These are phyloP conservation scores for Drosophila conformis DNA, from an alignment of 2,888 invertebrate genomes.

Conservation along the genomic window DNA sequence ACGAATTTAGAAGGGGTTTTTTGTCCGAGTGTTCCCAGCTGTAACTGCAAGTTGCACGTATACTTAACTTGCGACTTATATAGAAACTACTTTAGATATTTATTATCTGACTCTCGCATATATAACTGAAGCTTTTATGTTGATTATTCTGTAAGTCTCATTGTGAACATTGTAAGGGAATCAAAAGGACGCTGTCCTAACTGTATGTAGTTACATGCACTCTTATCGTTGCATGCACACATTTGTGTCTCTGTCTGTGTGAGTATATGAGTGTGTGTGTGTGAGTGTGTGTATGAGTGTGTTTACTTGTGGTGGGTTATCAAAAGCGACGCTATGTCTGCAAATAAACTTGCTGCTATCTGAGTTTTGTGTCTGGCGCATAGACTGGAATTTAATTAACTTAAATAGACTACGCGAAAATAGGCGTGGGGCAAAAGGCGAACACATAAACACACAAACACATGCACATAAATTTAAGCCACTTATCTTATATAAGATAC, in stretches of 20 bases:
- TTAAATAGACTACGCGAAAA: slow-evolving; percentile 69
- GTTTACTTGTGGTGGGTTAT: slow-evolving; percentile 48
- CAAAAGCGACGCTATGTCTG: slow-evolving; percentile 64
- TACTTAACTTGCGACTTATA: slow-evolving; percentile 49
- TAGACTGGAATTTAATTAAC: slow-evolving; percentile 78
- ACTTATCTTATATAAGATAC: slow-evolving; percentile 40
- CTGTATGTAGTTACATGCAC: slow-evolving; percentile 48
- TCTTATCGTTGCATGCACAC: slow-evolving; percentile 67
- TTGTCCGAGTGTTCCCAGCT: not conserved
- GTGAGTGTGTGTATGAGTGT: slow-evolving; percentile 13
- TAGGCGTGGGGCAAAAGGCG: slow-evolving; percentile 30
- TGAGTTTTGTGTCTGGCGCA: slow-evolving; percentile 57
- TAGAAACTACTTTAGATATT: slow-evolving; percentile 2
- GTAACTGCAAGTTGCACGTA: slow-evolving; percentile 42
- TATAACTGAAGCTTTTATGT: slow-evolving; percentile 74
- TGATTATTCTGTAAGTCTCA: slow-evolving; percentile 72
- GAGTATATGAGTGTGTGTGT: slow-evolving; percentile 9
- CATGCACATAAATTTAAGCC: slow-evolving; percentile 23
- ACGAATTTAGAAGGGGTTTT: not conserved
- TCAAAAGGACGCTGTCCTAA: slow-evolving; percentile 41
- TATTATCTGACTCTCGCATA: slow-evolving; percentile 16
- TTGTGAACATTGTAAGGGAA: slow-evolving; percentile 49
- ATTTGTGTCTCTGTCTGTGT: slow-evolving; percentile 10
- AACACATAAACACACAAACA: not conserved
- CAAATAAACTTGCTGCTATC: slow-evolving; percentile 72